phyloP scores from a whole-genome alignment of 2,888 invertebrate species.

The Drosophila prolongata region DNA sequence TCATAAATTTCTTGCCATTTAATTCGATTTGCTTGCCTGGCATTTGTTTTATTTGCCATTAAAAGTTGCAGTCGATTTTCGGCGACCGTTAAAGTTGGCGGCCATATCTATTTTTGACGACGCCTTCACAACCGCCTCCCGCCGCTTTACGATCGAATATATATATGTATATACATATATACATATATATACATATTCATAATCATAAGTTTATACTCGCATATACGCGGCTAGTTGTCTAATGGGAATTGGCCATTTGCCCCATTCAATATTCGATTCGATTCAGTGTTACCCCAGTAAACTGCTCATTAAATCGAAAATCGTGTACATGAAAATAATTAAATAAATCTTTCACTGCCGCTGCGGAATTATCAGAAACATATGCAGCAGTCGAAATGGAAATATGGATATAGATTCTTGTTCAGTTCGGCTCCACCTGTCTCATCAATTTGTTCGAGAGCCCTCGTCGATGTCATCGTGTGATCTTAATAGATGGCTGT shows the following conservation, averaged over 20 bases:
- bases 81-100: constrained; percentile 68
- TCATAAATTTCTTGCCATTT: constrained; percentile 42
- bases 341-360: constrained; percentile 29
- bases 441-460: constrained; percentile 44
- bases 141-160: constrained; percentile 38
- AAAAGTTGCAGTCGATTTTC: constrained; percentile 62
- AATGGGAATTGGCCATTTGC: constrained; percentile 43
- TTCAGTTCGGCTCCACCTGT: constrained; percentile 39
- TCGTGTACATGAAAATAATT: constrained; percentile 33
- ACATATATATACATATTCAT: constrained; percentile 12
- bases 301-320: constrained; percentile 59
- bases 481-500: constrained; percentile 35
- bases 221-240: constrained; percentile 7
- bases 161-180: constrained; percentile 12
- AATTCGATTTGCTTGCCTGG: constrained; percentile 43
- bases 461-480: constrained; percentile 32
- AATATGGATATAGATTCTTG: constrained; percentile 25
- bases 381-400: neutral
- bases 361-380: constrained; percentile 8
- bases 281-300: constrained; percentile 45
- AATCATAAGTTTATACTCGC: neutral
- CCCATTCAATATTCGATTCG: constrained; percentile 45
- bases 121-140: constrained; percentile 28
- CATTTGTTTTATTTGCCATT: constrained; percentile 70
- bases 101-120: constrained; percentile 66